These are phyloP conservation scores for Morpho achilles DNA, from an alignment of 2,888 invertebrate species.

Conservation along the genomic window DNA sequence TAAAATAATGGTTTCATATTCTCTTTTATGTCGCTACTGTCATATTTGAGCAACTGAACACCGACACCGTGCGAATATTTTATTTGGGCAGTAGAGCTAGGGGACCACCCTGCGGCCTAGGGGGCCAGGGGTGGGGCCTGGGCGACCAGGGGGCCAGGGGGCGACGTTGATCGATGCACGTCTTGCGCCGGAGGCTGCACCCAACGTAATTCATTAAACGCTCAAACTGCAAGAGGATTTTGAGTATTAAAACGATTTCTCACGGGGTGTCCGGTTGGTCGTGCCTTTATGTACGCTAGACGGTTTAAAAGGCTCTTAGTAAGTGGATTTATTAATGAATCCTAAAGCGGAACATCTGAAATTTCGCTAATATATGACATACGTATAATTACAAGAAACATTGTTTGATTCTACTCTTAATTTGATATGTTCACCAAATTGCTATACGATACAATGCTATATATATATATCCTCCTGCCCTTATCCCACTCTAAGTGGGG, in stretches of 20 bases:
- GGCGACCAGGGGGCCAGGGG: slow-evolving; percentile 40
- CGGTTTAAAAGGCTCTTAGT: slow-evolving; percentile 51
- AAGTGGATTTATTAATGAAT: slow-evolving; percentile 60
- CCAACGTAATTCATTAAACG: slow-evolving; percentile 79
- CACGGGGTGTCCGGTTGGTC: slow-evolving; percentile 69
- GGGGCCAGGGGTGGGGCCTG: slow-evolving; percentile 39
- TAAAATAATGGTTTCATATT: slow-evolving; percentile 33
- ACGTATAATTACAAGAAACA: not conserved
- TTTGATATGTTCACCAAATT: no score
- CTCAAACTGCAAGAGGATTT: slow-evolving; percentile 77
- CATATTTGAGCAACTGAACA: slow-evolving; percentile 60
- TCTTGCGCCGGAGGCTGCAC: slow-evolving; percentile 81
- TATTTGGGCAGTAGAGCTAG: slow-evolving; percentile 67
- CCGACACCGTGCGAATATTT: slow-evolving; percentile 66
- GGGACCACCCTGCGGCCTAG: slow-evolving; percentile 61
- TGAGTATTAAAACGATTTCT: slow-evolving; percentile 78
- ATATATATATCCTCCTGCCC: no score
- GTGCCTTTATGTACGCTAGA: slow-evolving; percentile 50
- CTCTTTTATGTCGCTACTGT: slow-evolving; percentile 50
- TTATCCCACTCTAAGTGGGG: no score
- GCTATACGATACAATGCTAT: no score
- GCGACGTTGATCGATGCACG: slow-evolving; percentile 83
- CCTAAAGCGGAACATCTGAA: slow-evolving; percentile 37
- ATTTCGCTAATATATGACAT: slow-evolving; percentile 11
- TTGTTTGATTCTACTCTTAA: no score